These are phyloP conservation scores for Nephrotoma flavescens DNA, from an alignment of 2,888 invertebrate genomes.

Conservation along the genomic window DNA sequence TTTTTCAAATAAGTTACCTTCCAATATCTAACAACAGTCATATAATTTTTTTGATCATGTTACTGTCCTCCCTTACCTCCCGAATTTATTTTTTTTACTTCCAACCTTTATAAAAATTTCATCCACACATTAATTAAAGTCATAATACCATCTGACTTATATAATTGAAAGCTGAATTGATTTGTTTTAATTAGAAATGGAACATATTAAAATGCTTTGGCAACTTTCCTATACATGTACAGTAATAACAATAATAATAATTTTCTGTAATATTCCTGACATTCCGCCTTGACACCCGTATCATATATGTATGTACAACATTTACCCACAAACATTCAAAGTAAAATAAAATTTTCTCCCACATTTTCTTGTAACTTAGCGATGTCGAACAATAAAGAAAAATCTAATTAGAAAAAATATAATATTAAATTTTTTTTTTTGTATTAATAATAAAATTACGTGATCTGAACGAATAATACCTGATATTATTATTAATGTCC, in stretches of 20 bases:
- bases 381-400: not conserved
- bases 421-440: not conserved
- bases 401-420: not conserved
- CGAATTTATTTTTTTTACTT: no score
- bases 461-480: not conserved
- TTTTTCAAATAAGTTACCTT: no score
- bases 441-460: not conserved
- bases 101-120: not conserved
- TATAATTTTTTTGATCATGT: no score
- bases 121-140: not conserved
- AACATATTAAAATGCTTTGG: not conserved
- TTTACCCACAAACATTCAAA: not conserved
- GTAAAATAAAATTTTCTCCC: not conserved
- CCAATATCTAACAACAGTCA: no score
- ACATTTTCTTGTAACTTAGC: not conserved
- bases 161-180: not conserved
- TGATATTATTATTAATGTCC: not conserved
- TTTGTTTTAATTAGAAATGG: not conserved
- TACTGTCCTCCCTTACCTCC: no score
- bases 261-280: not conserved
- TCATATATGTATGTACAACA: not conserved
- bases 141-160: not conserved
- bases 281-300: not conserved
- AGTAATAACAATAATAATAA: not conserved
- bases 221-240: not conserved